Conservation (phyloP, 2,888 invertebrate species). For the Parnassius orleans region DNA sequence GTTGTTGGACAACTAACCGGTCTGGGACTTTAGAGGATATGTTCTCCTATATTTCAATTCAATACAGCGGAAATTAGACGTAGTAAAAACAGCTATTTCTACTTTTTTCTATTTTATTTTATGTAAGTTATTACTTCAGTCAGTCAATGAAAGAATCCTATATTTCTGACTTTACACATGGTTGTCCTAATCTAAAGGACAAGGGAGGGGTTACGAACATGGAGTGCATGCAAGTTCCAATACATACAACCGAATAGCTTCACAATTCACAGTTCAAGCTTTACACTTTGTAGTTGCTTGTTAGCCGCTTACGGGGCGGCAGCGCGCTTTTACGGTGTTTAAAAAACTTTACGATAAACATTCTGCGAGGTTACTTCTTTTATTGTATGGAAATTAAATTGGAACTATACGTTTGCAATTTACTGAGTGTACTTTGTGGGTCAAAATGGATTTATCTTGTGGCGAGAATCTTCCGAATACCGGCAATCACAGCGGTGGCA, state of each 20-base stretch:
- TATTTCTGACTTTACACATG: constrained; percentile 1
- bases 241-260: constrained; percentile 25
- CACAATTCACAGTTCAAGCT: constrained; percentile 13
- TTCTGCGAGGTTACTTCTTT: constrained; percentile 31
- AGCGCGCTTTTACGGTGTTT: constrained; percentile 10
- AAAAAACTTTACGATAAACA: constrained; percentile 23
- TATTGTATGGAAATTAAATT: constrained; percentile 27
- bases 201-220: constrained; percentile 22
- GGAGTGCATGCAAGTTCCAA: constrained; percentile 19
- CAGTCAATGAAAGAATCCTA: background rate
- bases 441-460: constrained; percentile 76
- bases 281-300: constrained; percentile 21
- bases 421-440: constrained; percentile 28
- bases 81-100: too few relatives aligned
- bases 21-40: too few relatives aligned
- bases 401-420: constrained; percentile 12
- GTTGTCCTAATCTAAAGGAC: constrained; percentile 16
- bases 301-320: constrained; percentile 21
- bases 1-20: too few relatives aligned
- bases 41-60: too few relatives aligned
- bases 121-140: too few relatives aligned
- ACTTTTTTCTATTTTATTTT: too few relatives aligned
- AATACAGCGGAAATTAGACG: too few relatives aligned
- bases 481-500: constrained; percentile 54
- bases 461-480: constrained; percentile 73